These are phyloP conservation scores for Lepidurus apus DNA, from an alignment of 1,140 invertebrate species.

Conservation along the genomic window DNA sequence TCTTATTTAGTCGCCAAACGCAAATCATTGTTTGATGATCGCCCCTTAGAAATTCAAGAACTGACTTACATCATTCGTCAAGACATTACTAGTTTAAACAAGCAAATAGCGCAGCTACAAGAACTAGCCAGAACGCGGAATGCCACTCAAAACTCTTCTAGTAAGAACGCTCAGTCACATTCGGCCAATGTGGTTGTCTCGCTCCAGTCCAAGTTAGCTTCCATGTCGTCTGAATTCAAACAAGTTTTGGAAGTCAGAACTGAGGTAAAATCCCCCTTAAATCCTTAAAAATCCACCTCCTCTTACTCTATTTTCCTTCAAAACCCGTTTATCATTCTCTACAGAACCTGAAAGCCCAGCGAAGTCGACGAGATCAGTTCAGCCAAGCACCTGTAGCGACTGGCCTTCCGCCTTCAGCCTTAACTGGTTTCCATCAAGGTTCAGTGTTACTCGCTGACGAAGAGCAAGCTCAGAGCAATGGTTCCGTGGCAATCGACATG, in stretches of 20 bases:
- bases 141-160: conserved; percentile 7
- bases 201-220: conserved; percentile 89
- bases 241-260: conserved; percentile 82
- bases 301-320: conserved; percentile 33
- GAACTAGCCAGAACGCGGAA: conserved; percentile 58
- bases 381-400: conserved; percentile 61
- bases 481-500: conserved; percentile 67
- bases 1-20: conserved; percentile 83
- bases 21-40: conserved; percentile 94
- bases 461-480: conserved; percentile 35
- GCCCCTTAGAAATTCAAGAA: conserved; percentile 92
- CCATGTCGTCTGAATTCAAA: conserved; percentile 96
- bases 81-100: conserved; percentile 89
- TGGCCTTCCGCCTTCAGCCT: conserved; percentile 63
- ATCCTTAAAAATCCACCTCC: background rate
- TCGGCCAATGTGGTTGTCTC: conserved; percentile 91
- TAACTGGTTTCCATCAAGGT: conserved; percentile 57
- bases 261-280: conserved; percentile 53
- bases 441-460: conserved; percentile 58
- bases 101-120: conserved; percentile 83
- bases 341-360: conserved; percentile 94
- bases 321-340: conserved; percentile 33
- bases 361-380: conserved; percentile 87
- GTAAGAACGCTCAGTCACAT: conserved; percentile 61
- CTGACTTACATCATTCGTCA: conserved; percentile 96